Conservation (phyloP, 2,113 vertebrate genomes). For the Platycercus adscitus region DNA sequence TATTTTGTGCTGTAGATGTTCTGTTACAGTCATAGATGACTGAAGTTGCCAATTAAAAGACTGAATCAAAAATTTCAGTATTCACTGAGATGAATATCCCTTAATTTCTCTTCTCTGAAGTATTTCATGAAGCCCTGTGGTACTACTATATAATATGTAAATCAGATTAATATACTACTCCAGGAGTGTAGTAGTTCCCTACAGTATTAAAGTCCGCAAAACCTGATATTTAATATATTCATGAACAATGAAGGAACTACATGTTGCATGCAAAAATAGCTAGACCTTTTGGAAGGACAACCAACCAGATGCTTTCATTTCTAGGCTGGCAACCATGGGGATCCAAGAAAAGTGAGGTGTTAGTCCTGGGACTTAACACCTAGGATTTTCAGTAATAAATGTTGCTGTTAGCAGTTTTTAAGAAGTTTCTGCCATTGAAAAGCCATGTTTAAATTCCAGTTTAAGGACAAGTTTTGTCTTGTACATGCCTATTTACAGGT, state of each 20-base stretch:
- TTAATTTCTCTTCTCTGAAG: slow-evolving; percentile 10
- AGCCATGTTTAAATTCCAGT: background rate
- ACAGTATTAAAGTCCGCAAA: slow-evolving; percentile 11
- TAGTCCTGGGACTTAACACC: slow-evolving; percentile 56
- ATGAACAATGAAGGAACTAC: background rate
- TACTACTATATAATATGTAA: background rate
- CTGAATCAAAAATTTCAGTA: background rate
- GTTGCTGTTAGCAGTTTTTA: background rate
- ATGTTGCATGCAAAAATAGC: slow-evolving; percentile 44
- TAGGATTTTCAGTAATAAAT: slow-evolving; percentile 28
- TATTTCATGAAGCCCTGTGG: background rate
- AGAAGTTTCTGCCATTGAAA: background rate
- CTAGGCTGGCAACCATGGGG: background rate
- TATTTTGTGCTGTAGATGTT: background rate
- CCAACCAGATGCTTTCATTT: slow-evolving; percentile 59
- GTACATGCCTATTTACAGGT: background rate
- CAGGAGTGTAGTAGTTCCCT: background rate
- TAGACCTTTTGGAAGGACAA: slow-evolving; percentile 43
- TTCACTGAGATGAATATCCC: background rate
- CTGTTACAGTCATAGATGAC: background rate
- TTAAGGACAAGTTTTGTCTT: background rate
- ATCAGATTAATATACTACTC: slow-evolving; percentile 26
- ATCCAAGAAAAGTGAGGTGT: slow-evolving; percentile 17
- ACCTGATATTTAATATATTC: slow-evolving; percentile 38
- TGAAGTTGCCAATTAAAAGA: background rate